Conservation (phyloP, 2,888 invertebrate genomes). For the Chaitophorus viminalis region DNA sequence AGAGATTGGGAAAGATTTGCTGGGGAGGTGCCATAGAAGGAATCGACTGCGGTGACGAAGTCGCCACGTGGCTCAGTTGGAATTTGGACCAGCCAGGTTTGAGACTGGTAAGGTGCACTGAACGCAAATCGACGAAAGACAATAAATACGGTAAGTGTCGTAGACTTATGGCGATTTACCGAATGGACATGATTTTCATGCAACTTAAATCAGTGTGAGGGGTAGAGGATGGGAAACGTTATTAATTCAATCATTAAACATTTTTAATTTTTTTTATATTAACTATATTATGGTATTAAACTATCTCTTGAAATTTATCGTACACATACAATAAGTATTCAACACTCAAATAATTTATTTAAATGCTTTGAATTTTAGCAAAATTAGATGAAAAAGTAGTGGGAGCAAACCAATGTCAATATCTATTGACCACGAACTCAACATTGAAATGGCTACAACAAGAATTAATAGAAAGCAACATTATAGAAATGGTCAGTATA, state of each 20-base stretch:
- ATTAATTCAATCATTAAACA: too few species aligned
- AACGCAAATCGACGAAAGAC: background rate
- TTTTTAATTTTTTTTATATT: too few species aligned
- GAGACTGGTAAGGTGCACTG: constrained; percentile 75
- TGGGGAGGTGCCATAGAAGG: constrained; percentile 69
- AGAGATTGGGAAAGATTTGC: constrained; percentile 31
- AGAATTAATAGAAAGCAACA: constrained; percentile 36
- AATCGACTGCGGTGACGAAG: constrained; percentile 84
- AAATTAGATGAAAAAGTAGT: constrained; percentile 67
- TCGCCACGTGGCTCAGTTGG: constrained; percentile 82
- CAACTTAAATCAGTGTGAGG: background rate
- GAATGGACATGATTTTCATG: background rate
- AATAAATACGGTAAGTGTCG: constrained; percentile 40
- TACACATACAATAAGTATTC: too few species aligned
- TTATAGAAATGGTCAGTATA: constrained; percentile 36
- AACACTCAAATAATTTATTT: too few species aligned
- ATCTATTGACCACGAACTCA: constrained; percentile 80
- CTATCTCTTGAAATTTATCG: too few species aligned
- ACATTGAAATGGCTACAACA: constrained; percentile 79
- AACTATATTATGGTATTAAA: too few species aligned
- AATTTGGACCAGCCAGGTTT: constrained; percentile 77
- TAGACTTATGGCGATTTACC: background rate
- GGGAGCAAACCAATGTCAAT: constrained; percentile 86
- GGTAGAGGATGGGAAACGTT: too few species aligned
- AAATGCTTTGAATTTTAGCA: constrained; percentile 63